phyloP scores from a whole-genome alignment of 2,113 vertebrate species.

The Aldabrachelys gigantea region DNA sequence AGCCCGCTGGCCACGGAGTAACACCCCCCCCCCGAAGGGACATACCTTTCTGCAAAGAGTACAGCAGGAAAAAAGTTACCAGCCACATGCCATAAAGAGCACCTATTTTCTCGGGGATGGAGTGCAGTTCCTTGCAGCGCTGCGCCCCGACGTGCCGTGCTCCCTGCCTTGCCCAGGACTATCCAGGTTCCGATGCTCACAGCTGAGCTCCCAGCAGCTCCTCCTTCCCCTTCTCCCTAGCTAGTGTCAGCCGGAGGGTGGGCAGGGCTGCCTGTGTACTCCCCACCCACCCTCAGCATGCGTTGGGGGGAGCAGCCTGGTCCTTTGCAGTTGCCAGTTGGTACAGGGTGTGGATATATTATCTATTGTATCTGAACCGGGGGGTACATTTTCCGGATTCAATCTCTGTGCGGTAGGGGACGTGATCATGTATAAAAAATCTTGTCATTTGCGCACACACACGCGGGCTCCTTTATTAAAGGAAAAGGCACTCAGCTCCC shows the following conservation, averaged over 20 bases:
- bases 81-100: slow-evolving; percentile 99
- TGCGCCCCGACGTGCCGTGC: slow-evolving; percentile 89
- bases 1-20: not conserved
- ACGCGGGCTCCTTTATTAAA: not conserved
- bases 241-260: slow-evolving; percentile 74
- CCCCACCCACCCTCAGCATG: slow-evolving; percentile 53
- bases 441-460: not conserved
- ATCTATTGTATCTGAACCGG: not conserved
- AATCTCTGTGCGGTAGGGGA: not conserved
- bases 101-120: slow-evolving; percentile 90
- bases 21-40: not conserved
- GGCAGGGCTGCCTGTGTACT: slow-evolving; percentile 69
- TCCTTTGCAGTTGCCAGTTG: not conserved
- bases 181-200: slow-evolving; percentile 68
- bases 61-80: slow-evolving; percentile 99
- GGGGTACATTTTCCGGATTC: not conserved
- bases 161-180: slow-evolving; percentile 73
- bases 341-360: not conserved
- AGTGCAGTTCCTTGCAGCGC: slow-evolving; percentile 90
- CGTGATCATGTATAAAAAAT: not conserved
- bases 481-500: not conserved
- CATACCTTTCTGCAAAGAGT: slow-evolving; percentile 96
- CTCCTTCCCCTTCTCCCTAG: slow-evolving; percentile 72
- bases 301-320: not conserved
- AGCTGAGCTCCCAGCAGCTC: slow-evolving; percentile 76